Base-by-base conservation (phyloP, 2,113 vertebrate genomes). In the Polyodon spathula region DNA sequence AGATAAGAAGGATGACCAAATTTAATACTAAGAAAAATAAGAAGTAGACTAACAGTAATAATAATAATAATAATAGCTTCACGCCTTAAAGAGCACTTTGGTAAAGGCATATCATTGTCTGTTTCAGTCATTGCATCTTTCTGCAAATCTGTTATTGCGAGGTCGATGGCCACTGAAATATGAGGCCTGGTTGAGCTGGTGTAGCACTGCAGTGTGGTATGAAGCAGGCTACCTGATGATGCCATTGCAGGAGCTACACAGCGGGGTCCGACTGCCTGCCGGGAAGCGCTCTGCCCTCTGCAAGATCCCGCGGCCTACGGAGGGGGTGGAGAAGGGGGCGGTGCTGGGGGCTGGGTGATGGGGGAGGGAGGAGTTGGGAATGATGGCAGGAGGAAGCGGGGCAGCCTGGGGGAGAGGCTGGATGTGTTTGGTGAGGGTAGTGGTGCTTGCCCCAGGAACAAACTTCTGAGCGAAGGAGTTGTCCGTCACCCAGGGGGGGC, bases 181-280 rank as follows among this genome's bases (percentile, higher is more conserved):
- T n/a, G n/a, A n/a, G n/a, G n/a, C 46, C 58, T 53, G 42, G 85
- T n/a, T n/a, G 79, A 68, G 79, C n/a, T n/a, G n/a, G n/a, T n/a
- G n/a, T n/a, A n/a, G n/a, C n/a, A n/a, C n/a, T 78, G 69, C 76
- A 82, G 10, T n/a, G n/a, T n/a, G n/a, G n/a, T n/a, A n/a, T n/a
- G n/a, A n/a, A n/a, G n/a, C n/a, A n/a, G n/a, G n/a, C n/a, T 86
- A 98, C 96, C 96, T 84, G 84, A 98, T 97, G 61, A 98, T 71
- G 65, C 68, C 91, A 85, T 95, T 98, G 66, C 95, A 98, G 68
- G 88, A 80, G 0, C 81, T 92, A 16, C 96, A 99, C 59, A 94
- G 86, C 0, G 95, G 89, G 8, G 96, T 94, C 43, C 96, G 83
- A 78, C 85, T 91, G 84, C 94, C 89, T 59, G 93, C 95, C 9